These are phyloP conservation scores for Thymelicus sylvestris DNA, from an alignment of 2,888 invertebrate species.

Conservation along the genomic window DNA sequence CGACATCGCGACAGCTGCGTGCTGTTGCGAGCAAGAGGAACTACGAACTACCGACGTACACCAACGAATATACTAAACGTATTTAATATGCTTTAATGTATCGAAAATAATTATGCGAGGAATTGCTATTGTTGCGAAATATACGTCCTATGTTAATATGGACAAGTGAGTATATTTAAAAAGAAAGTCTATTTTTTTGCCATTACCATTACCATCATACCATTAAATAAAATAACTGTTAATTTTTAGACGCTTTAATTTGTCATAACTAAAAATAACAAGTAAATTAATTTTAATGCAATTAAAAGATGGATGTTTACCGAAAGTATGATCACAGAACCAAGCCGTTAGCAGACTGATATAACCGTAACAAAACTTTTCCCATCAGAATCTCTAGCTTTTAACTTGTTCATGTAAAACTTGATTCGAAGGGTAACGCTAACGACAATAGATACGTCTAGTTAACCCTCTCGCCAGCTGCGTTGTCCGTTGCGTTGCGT, in stretches of 20 bases:
- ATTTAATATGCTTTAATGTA: constrained; percentile 19
- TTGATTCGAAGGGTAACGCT: constrained; percentile 20
- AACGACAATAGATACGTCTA: constrained; percentile 19
- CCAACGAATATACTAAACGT: background rate
- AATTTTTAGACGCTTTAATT: no score
- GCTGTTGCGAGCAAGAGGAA: constrained; percentile 45
- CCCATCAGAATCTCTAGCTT: background rate
- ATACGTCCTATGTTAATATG: constrained; percentile 21
- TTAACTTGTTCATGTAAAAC: constrained; percentile 12
- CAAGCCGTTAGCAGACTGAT: background rate
- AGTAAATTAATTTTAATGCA: no score
- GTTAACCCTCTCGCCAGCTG: constrained; percentile 48
- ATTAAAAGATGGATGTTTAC: no score
- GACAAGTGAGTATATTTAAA: background rate
- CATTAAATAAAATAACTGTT: no score
- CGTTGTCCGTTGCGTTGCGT: constrained; percentile 52
- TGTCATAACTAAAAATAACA: no score
- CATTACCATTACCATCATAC: no score
- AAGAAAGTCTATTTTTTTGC: no score
- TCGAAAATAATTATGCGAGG: background rate
- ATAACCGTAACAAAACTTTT: background rate
- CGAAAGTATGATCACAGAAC: constrained; percentile 6
- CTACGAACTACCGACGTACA: background rate
- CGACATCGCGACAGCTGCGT: constrained; percentile 52
- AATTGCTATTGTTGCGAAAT: background rate